phyloP scores from a whole-genome alignment of 2,113 vertebrate species.

The Pelobates fuscus region DNA sequence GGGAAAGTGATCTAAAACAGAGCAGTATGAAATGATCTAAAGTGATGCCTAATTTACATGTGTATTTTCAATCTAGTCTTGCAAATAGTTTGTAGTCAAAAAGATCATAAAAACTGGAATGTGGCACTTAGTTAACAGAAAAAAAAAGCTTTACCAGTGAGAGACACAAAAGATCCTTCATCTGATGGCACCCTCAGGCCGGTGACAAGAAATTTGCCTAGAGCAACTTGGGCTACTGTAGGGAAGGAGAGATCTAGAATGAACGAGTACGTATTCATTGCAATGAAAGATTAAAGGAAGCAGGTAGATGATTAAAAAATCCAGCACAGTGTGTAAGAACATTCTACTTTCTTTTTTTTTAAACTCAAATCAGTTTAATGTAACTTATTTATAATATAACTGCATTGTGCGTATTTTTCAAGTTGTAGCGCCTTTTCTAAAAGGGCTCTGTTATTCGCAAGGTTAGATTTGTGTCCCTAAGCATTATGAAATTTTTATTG shows the following conservation, averaged over 20 bases:
- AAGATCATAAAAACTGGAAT: constrained; percentile 23
- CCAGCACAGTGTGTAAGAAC: background rate
- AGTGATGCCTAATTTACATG: background rate
- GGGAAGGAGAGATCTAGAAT: constrained; percentile 19
- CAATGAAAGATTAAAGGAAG: constrained; percentile 17
- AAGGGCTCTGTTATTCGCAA: background rate
- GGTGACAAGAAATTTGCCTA: constrained; percentile 46
- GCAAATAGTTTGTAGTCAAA: constrained; percentile 7
- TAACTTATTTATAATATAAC: background rate
- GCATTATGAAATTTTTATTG: too few relatives aligned
- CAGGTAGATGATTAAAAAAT: constrained; percentile 20
- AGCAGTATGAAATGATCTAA: background rate
- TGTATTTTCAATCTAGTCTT: background rate
- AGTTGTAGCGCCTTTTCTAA: too few relatives aligned
- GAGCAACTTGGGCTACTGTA: constrained; percentile 38
- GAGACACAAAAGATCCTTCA: constrained; percentile 38
- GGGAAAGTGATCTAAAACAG: background rate
- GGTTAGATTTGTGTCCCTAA: too few relatives aligned
- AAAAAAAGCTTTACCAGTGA: background rate
- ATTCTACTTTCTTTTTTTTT: background rate
- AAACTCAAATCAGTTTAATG: background rate
- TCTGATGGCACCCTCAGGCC: constrained; percentile 49
- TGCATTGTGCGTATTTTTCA: background rate
- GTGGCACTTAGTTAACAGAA: constrained; percentile 27
- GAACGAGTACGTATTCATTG: constrained; percentile 25